A percentile compares a stretch with the other conserved stretches of the same genome.
phyloP scores from a whole-genome alignment of 30 jellyfish, hydroid and myxozoan species.

The Pseudorhiza aurosa region DNA sequence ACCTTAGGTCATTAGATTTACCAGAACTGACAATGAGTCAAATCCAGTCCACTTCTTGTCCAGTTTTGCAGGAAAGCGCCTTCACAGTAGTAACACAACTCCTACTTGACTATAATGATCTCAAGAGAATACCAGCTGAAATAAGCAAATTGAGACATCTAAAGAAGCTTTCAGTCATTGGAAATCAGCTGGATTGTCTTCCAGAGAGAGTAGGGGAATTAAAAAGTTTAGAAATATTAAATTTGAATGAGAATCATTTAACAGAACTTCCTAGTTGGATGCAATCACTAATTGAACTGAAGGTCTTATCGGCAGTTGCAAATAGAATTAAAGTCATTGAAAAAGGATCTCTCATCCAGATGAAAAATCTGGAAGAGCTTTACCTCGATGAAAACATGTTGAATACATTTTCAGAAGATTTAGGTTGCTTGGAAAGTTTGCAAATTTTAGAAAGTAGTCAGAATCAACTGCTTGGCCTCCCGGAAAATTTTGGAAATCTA shows the following conservation, averaged over 20 bases:
- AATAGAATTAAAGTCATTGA: constrained; percentile 45
- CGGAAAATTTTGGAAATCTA: constrained; percentile 60
- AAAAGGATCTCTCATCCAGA: constrained; percentile 6
- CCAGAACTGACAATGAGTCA: constrained; percentile 36
- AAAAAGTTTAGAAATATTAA: constrained; percentile 35
- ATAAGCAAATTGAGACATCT: constrained; percentile 24
- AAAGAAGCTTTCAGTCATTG: constrained; percentile 55
- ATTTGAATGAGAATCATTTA: constrained; percentile 69
- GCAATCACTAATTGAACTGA: constrained; percentile 28
- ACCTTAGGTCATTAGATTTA: constrained; percentile 54
- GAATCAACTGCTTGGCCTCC: constrained; percentile 54
- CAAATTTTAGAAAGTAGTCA: constrained; percentile 71
- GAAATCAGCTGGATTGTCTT: constrained; percentile 62
- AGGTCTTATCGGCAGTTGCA: constrained; percentile 69
- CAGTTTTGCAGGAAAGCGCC: not conserved
- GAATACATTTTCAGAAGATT: constrained; percentile 27
- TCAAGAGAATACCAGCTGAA: constrained; percentile 58
- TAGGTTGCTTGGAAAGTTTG: constrained; percentile 28
- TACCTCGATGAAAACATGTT: constrained; percentile 78
- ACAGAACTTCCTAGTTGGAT: constrained; percentile 35
- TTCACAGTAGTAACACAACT: constrained; percentile 14
- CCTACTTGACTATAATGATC: constrained; percentile 79
- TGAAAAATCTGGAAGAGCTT: constrained; percentile 42
- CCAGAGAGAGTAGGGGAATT: constrained; percentile 54
- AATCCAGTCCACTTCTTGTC: not conserved